phyloP scores from a whole-genome alignment of 2,113 vertebrate species.

The Puntigrus tetrazona region DNA sequence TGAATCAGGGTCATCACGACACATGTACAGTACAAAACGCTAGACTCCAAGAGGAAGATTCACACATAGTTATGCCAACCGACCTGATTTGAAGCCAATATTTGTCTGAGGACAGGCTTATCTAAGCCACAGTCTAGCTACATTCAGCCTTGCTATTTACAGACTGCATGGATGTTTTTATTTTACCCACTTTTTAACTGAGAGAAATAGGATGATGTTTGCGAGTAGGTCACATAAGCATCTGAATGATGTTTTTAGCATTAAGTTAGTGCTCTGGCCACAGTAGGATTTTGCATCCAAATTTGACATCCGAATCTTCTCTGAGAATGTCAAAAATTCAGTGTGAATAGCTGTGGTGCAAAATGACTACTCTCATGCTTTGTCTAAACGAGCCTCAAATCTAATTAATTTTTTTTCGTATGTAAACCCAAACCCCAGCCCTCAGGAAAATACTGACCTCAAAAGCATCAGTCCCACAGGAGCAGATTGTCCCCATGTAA shows the following conservation, averaged over 20 bases:
- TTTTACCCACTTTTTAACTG: neutral
- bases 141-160: neutral
- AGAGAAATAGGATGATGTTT: neutral
- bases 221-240: neutral
- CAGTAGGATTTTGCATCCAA: neutral
- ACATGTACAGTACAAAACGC: neutral
- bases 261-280: neutral
- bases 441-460: slow-evolving; percentile 21
- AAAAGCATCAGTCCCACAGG: slow-evolving; percentile 18
- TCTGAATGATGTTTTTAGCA: neutral
- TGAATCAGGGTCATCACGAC: neutral
- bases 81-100: slow-evolving; percentile 8
- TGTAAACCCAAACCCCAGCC: neutral
- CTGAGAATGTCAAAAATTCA: neutral
- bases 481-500: neutral
- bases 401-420: neutral
- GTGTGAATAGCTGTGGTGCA: slow-evolving; percentile 11
- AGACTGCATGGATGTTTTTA: neutral
- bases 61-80: neutral
- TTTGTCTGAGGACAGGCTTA: slow-evolving; percentile 11
- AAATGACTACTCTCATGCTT: neutral
- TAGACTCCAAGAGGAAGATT: neutral
- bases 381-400: neutral
- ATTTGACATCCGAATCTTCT: neutral
- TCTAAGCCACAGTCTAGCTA: neutral